A percentile compares a stretch with the other conserved stretches of the same genome.
These are phyloP conservation scores for Anodontia alba DNA, from an alignment of 2,888 invertebrate species.

Conservation along the genomic window DNA sequence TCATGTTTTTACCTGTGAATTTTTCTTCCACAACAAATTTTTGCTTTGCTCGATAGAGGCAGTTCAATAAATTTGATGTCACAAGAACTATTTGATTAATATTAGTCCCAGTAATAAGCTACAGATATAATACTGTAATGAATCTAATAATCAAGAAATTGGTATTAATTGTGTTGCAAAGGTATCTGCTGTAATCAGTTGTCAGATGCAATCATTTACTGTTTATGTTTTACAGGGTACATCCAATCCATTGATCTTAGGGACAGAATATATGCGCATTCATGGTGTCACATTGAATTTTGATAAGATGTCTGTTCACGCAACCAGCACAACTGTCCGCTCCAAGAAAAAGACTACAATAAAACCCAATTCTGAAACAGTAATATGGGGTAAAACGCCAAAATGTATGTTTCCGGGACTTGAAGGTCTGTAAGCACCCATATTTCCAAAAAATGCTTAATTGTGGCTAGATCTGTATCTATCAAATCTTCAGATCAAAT, in stretches of 20 bases:
- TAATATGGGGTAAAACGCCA: slow-evolving; percentile 11
- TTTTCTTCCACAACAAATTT: background rate
- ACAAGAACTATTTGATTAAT: background rate
- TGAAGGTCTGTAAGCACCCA: slow-evolving; percentile 1
- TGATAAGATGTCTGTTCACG: background rate
- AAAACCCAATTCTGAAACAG: slow-evolving; percentile 5
- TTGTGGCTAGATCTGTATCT: background rate
- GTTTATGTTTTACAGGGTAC: background rate
- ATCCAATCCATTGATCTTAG: background rate
- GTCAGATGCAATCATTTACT: background rate
- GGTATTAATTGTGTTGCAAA: background rate
- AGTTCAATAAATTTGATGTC: slow-evolving; percentile 21
- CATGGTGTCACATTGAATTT: background rate
- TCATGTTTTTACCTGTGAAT: too few relatives aligned
- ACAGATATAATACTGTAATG: background rate
- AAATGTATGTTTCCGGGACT: background rate
- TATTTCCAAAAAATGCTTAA: background rate
- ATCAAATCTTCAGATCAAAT: background rate
- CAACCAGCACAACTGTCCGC: background rate
- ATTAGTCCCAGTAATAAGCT: background rate
- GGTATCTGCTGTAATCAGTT: background rate
- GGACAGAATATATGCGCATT: background rate
- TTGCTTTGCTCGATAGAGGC: slow-evolving; percentile 6
- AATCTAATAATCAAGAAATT: background rate
- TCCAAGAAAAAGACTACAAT: background rate